These are phyloP conservation scores for Rhipidura dahli DNA, from an alignment of 2,113 vertebrate species.

Conservation along the genomic window DNA sequence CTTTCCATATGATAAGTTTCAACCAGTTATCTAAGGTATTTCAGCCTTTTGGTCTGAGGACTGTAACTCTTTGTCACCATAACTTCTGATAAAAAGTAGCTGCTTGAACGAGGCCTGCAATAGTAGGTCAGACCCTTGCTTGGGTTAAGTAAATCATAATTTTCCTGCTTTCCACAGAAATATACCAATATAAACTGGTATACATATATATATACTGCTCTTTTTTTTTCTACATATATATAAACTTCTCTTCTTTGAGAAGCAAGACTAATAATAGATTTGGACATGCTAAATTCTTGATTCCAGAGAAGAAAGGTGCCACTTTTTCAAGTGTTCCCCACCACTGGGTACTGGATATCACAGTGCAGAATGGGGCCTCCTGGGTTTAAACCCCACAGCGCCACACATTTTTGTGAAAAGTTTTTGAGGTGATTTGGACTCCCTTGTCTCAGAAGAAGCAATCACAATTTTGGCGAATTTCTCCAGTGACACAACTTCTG, in stretches of 20 bases:
- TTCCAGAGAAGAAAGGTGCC: not conserved
- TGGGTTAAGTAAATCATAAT: not conserved
- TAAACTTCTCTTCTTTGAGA: not conserved
- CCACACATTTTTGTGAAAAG: not conserved
- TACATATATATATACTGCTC: too few species aligned
- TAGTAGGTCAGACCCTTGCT: not conserved
- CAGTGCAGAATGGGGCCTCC: not conserved
- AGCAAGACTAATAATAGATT: not conserved
- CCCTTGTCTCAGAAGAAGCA: not conserved
- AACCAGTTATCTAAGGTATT: not conserved
- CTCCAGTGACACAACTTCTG: not conserved
- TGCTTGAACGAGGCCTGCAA: not conserved
- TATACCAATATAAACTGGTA: fast-evolving
- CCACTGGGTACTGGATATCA: not conserved
- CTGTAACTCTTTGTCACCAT: not conserved
- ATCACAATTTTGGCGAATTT: not conserved
- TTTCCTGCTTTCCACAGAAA: not conserved
- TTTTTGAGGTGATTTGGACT: not conserved
- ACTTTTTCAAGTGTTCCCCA: not conserved
- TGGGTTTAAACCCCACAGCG: not conserved
- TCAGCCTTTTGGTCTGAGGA: not conserved
- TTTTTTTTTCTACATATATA: too few species aligned
- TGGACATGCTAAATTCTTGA: not conserved
- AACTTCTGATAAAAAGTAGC: not conserved
- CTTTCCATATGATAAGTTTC: not conserved